These are phyloP conservation scores for Camponotus fellah DNA, from an alignment of 2,888 invertebrate species.

Conservation along the genomic window DNA sequence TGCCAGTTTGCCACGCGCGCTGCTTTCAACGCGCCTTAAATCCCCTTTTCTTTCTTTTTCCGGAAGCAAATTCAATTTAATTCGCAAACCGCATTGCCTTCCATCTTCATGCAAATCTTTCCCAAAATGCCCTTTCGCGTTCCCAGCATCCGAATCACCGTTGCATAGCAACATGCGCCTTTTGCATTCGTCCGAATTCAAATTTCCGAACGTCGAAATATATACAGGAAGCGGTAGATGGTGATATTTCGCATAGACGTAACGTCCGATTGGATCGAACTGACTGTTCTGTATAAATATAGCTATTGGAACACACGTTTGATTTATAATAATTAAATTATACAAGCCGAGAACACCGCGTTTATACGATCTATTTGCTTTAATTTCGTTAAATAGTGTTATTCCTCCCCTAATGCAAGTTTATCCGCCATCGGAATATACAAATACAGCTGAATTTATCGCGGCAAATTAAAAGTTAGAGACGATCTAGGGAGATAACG, in stretches of 20 bases:
- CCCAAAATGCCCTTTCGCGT: slow-evolving; percentile 18
- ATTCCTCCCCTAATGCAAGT: too few species aligned
- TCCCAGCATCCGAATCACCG: slow-evolving; percentile 31
- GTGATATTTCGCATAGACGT: background rate
- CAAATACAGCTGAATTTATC: background rate
- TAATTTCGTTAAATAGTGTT: background rate
- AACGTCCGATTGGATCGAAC: background rate
- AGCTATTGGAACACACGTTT: background rate
- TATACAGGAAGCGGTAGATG: background rate
- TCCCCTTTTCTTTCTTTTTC: background rate
- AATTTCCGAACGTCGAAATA: slow-evolving; percentile 14
- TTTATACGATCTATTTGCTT: background rate
- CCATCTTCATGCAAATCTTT: slow-evolving; percentile 43
- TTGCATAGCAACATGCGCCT: slow-evolving; percentile 25
- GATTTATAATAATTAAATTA: slow-evolving; percentile 7
- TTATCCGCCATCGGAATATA: background rate
- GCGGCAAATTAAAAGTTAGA: slow-evolving; percentile 9
- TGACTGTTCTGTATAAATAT: background rate
- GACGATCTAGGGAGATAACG: slow-evolving; percentile 37
- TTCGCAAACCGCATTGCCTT: slow-evolving; percentile 1
- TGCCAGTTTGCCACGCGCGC: background rate
- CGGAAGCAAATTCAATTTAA: slow-evolving; percentile 42
- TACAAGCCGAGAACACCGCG: background rate
- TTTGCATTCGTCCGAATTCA: slow-evolving; percentile 37
- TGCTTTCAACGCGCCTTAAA: slow-evolving; percentile 24